Evolutionary conservation across 1,140 invertebrate genomes (phyloP).

Genomic region (Amyelois transitella): DNA sequence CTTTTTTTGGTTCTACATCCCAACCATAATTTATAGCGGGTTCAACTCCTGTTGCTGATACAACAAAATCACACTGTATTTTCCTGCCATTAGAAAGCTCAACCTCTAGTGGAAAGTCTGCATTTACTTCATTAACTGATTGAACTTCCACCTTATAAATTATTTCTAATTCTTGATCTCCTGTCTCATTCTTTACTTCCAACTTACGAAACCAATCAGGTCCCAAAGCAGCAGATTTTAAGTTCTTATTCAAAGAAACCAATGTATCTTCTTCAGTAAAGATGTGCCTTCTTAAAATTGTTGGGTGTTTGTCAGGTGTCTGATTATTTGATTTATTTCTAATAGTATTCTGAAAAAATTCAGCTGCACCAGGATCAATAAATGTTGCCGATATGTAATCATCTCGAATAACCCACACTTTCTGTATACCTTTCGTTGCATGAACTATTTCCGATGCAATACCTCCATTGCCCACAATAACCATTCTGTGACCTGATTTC

Average conservation of each 20-base stretch:
- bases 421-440: slow-evolving; percentile 87
- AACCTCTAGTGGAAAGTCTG: slow-evolving; percentile 83
- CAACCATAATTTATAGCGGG: slow-evolving; percentile 79
- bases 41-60: slow-evolving; percentile 96
- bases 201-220: slow-evolving; percentile 93
- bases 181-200: slow-evolving; percentile 71
- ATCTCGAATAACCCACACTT: slow-evolving; percentile 96
- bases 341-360: slow-evolving; percentile 86
- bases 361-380: slow-evolving; percentile 95
- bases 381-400: slow-evolving; percentile 94
- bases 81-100: slow-evolving; percentile 84
- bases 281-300: slow-evolving; percentile 79
- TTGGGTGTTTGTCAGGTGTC: slow-evolving; percentile 12
- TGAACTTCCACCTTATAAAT: slow-evolving; percentile 84
- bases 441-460: slow-evolving; percentile 97
- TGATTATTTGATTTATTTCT: slow-evolving; percentile 34
- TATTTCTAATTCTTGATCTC: slow-evolving; percentile 70
- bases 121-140: slow-evolving; percentile 55
- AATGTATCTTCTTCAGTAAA: slow-evolving; percentile 77
- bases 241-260: slow-evolving; percentile 50
- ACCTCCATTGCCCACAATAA: slow-evolving; percentile 96
- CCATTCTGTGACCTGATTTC: slow-evolving; percentile 79
- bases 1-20: slow-evolving; percentile 75
- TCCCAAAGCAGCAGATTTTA: slow-evolving; percentile 89
- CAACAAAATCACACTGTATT: slow-evolving; percentile 91